Percentiles rank a stretch among this genome's conserved stretches.
phyloP scores from a whole-genome alignment of 2,113 vertebrate genomes.

The Anguilla japonica region DNA sequence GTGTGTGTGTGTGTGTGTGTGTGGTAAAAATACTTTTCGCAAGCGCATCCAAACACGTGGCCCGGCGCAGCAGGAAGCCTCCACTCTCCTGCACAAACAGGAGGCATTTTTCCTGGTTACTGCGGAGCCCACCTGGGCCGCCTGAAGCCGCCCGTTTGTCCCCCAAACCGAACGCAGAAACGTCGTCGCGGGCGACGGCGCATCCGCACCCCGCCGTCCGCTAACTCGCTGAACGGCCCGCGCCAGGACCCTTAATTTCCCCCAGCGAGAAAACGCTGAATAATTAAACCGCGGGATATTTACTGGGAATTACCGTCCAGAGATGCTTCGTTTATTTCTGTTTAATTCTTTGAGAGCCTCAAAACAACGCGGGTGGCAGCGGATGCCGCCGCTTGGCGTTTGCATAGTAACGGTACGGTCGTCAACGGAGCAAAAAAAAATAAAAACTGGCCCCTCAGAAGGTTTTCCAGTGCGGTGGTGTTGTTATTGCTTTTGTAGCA shows the following conservation, averaged over 20 bases:
- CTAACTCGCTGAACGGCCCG: background rate
- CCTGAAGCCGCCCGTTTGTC: no score
- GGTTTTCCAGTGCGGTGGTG: background rate
- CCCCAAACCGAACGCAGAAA: no score
- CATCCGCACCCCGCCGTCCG: background rate
- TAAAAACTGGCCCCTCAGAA: background rate
- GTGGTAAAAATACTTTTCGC: no score
- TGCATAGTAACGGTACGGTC: background rate
- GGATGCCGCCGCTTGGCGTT: background rate
- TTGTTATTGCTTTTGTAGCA: background rate
- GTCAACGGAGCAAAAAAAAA: background rate
- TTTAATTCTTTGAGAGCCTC: background rate
- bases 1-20: no score
- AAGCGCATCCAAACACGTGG: no score
- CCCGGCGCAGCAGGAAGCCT: no score
- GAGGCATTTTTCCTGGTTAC: no score
- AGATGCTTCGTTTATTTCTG: background rate
- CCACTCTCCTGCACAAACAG: no score
- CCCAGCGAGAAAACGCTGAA: background rate
- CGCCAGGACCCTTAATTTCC: background rate
- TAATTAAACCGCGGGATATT: constrained; percentile 1
- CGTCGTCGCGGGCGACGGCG: no score
- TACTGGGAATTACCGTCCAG: constrained; percentile 18
- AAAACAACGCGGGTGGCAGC: background rate
- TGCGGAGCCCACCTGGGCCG: no score